phyloP scores from a whole-genome alignment of 1,140 invertebrate species.

The Ganaspis sp. region DNA sequence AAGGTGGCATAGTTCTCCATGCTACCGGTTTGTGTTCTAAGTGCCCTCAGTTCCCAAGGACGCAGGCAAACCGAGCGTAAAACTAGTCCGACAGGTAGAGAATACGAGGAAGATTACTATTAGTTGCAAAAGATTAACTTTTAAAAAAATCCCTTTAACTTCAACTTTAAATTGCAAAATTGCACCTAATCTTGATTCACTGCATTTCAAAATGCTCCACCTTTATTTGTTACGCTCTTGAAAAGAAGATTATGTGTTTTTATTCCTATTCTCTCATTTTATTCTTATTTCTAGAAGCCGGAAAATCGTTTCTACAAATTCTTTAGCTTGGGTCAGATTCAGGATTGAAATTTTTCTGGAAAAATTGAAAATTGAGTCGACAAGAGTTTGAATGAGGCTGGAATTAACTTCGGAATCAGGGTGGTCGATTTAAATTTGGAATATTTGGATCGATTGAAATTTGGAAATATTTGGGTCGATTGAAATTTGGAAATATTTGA shows the following conservation, averaged over 20 bases:
- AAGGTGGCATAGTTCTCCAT: constrained; percentile 44
- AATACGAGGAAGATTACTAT: constrained; percentile 49
- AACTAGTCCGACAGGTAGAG: constrained; percentile 61
- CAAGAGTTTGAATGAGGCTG: too few relatives aligned
- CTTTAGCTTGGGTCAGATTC: too few relatives aligned
- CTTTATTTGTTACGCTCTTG: neutral
- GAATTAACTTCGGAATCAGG: too few relatives aligned
- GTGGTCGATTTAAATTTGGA: too few relatives aligned
- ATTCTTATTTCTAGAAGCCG: too few relatives aligned
- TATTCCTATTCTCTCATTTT: neutral
- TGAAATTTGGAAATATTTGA: too few relatives aligned
- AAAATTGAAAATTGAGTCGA: too few relatives aligned
- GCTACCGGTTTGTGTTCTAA: constrained; percentile 17
- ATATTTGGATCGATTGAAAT: too few relatives aligned
- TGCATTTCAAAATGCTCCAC: neutral
- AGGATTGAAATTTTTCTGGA: too few relatives aligned
- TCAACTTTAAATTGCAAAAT: constrained; percentile 41
- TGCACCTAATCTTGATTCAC: constrained; percentile 35
- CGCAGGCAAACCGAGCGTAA: constrained; percentile 63
- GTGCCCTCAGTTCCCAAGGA: constrained; percentile 55
- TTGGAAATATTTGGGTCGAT: too few relatives aligned
- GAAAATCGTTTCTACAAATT: too few relatives aligned
- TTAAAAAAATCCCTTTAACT: constrained; percentile 43
- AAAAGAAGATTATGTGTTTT: neutral
- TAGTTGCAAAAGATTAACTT: constrained; percentile 48